Base-by-base conservation (phyloP, 92 coral and sea anemone genomes). In the Chrysogorgia sp. region DNA sequence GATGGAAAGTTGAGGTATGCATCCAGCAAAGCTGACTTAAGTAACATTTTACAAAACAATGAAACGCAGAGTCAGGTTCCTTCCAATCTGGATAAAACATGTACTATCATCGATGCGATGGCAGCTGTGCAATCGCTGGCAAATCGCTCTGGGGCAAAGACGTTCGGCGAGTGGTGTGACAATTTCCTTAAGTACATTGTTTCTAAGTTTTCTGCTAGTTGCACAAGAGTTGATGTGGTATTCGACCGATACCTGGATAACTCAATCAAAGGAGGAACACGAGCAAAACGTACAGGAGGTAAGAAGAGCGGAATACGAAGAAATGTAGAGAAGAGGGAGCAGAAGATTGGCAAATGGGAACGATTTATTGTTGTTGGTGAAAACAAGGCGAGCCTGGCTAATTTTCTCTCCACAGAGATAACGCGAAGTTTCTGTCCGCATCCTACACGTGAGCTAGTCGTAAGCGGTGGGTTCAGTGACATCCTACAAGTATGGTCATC, bases 121-220 rank as follows among this genome's bases (percentile, higher is more conserved):
- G 86, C 84, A 33, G 83, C 85, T 40, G 83, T 88, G 63, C 82
- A 81, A 62, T 58, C 82, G 4, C 31, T 86, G 22, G 82, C 58
- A 40, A 89, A 79, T 59, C 63, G 47, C 20, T 24, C 67, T 14
- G 58, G 68, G 26, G 87, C 90, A 50, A 72, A 64, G 67, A 74
- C 82, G 28, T 55, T 89, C 35, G 84, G 90, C 30, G 90, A 83
- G 65, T 82, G 85, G 88, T 41, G 86, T 40, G 90, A 82, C 74
- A 86, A 74, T 21, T 89, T 82, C 77, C 60, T 23, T 9, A 48
- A 23, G 67, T 71, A 41, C 53, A 84, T 76, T 35, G 88, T 57
- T 32, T 40, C 52, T 43, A 74, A 84, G 50, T n/a, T n/a, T n/a
- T 9, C 10, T 43, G 50, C 50, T 8, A 43, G 50, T 17, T 43